Base-by-base conservation (phyloP, 2,113 vertebrate genomes). In the Eubucco bourcierii region DNA sequence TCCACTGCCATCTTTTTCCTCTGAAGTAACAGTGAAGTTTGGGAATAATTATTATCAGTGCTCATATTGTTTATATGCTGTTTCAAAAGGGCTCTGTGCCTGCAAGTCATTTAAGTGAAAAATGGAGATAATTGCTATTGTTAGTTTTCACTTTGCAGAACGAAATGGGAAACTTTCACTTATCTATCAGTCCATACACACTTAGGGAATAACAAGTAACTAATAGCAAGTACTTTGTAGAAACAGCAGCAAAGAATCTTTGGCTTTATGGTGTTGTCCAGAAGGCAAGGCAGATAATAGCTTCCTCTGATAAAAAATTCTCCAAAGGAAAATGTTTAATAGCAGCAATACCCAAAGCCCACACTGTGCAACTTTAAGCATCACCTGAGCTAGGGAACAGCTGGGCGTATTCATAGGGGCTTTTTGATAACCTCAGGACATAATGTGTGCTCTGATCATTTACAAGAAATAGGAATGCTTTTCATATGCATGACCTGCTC, bases 401-500 rank as follows among this genome's bases (percentile, higher is more conserved):
- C 7, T 79, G 80, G 80, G 73, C 5, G 7, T 73, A 88, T 78
- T 91, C 19, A 17, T 15, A 83, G 64, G 31, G 20, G 7, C 31
- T 68, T 72, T 96, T 92, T 91, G 87, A 94, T 64, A 87, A 77
- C 55, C 58, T 44, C 34, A 70, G 80, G 93, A 81, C 33, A 91
- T 76, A 78, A 31, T 60, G 52, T 80, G 73, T 37, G 28, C 33
- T 95, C 55, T 93, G 59, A 90, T 90, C 66, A 90, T 44, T 91
- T 58, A 67, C 46, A 91, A 87, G 94, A 86, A 87, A 82, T 46
- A 90, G 64, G 53, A 66, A 41, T 67, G 33, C 3, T 89, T 95
- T 96, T 87, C 91, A 89, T 95, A 90, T 91, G 70, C 79, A 77
- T 87, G 71, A 84, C 61, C 47, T 80, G 61, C 58, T 27, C 39